These are phyloP conservation scores for Vespertilio murinus DNA, from an alignment of 2,797 vertebrate species.

Conservation along the genomic window DNA sequence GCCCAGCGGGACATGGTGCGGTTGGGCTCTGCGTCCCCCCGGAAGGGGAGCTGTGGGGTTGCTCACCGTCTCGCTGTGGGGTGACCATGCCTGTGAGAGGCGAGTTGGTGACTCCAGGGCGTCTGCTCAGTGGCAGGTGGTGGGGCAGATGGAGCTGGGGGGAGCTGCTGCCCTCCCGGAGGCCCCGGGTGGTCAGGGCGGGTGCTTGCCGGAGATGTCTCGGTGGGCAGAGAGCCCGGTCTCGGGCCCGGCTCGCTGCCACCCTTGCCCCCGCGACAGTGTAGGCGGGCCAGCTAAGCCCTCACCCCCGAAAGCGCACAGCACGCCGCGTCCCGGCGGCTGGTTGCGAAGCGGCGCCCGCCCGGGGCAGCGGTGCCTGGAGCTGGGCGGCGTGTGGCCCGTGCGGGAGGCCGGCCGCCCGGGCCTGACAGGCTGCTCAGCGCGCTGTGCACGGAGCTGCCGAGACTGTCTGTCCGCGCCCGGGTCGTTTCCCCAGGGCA, in stretches of 20 bases:
- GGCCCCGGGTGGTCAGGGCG: no score
- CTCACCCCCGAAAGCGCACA: fast-evolving
- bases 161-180: neutral
- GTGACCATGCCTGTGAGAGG: fast-evolving
- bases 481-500: neutral
- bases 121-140: fast-evolving
- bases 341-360: neutral
- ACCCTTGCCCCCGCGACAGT: fast-evolving
- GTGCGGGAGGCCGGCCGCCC: no score
- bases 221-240: fast-evolving
- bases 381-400: no score
- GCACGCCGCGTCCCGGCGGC: fast-evolving
- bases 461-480: neutral
- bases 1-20: no score
- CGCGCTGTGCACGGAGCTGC: neutral
- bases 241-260: fast-evolving
- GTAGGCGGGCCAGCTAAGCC: fast-evolving
- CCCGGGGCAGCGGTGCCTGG: neutral
- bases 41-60: neutral
- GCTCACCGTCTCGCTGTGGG: fast-evolving
- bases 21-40: fast-evolving
- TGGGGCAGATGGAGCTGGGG: fast-evolving
- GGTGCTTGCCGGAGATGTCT: neutral
- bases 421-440: neutral
- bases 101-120: fast-evolving